A percentile compares a stretch with the other conserved stretches of the same genome.
Evolutionary conservation across 1,140 invertebrate genomes (phyloP).

Genomic region (Doryteuthis pealeii): DNA sequence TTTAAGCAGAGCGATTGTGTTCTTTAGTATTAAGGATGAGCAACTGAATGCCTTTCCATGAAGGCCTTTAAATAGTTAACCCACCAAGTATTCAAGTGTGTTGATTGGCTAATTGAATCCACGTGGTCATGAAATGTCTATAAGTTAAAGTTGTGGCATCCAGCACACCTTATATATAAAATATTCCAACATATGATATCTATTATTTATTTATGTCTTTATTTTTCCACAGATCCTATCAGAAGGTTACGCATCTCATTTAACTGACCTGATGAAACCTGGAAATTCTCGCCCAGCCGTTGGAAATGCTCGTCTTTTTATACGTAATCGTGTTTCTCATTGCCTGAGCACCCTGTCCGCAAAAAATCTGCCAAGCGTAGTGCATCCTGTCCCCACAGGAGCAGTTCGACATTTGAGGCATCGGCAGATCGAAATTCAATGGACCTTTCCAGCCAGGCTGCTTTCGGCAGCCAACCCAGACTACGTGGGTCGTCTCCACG

Average conservation of each 20-base stretch:
- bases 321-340: conserved; percentile 82
- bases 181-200: too few species aligned
- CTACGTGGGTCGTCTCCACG: conserved; percentile 34
- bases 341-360: conserved; percentile 68
- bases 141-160: too few species aligned
- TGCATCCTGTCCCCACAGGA: conserved; percentile 2
- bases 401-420: conserved; percentile 11
- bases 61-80: too few species aligned
- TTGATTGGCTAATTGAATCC: too few species aligned
- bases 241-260: conserved; percentile 70
- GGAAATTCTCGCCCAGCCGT: conserved; percentile 85
- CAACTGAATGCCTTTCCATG: too few species aligned
- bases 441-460: conserved; percentile 28
- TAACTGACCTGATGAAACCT: conserved; percentile 76
- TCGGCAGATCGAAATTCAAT: conserved; percentile 29
- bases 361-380: conserved; percentile 24
- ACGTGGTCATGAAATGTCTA: too few species aligned
- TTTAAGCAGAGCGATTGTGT: too few species aligned
- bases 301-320: conserved; percentile 90
- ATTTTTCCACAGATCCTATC: conserved; percentile 46
- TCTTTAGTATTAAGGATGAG: too few species aligned
- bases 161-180: too few species aligned
- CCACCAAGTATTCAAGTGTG: too few species aligned
- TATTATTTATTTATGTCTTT: neutral
- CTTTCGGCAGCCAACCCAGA: conserved; percentile 23